Conservation (phyloP, 2,797 vertebrate species). For the Phyllotis vaccarum region DNA sequence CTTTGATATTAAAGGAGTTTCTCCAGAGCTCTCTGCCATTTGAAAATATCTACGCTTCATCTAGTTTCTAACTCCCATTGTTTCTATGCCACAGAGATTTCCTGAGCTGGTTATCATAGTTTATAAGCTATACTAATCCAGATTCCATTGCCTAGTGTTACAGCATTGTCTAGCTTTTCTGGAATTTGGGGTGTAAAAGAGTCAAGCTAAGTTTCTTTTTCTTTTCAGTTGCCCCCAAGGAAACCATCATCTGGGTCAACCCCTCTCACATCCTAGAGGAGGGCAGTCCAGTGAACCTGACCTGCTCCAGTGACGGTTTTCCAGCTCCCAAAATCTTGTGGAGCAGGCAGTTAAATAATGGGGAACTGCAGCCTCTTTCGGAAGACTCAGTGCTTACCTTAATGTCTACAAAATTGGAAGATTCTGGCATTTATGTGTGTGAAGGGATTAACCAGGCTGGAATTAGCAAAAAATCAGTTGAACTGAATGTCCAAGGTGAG, state of each 20-base stretch:
- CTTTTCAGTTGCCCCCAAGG: constrained; percentile 85
- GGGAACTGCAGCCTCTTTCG: constrained; percentile 82
- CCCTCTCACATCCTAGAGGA: constrained; percentile 87
- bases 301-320: constrained; percentile 89
- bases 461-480: constrained; percentile 81
- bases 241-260: constrained; percentile 78
- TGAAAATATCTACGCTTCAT: not conserved
- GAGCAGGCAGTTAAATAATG: constrained; percentile 75
- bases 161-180: not conserved
- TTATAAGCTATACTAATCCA: not conserved
- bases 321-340: constrained; percentile 88
- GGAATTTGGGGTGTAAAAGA: not conserved
- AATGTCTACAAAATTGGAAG: constrained; percentile 78
- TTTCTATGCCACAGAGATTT: not conserved
- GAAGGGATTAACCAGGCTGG: constrained; percentile 90
- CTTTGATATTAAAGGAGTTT: not conserved
- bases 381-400: constrained; percentile 84
- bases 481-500: constrained; percentile 90
- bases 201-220: constrained; percentile 44
- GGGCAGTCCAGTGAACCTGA: constrained; percentile 89
- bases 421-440: constrained; percentile 92
- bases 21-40: not conserved
- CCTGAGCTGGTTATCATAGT: not conserved
- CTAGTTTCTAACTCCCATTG: not conserved
- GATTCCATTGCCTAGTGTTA: not conserved